Conservation (phyloP, 2,797 vertebrate species). For the Bufotes viridis region DNA sequence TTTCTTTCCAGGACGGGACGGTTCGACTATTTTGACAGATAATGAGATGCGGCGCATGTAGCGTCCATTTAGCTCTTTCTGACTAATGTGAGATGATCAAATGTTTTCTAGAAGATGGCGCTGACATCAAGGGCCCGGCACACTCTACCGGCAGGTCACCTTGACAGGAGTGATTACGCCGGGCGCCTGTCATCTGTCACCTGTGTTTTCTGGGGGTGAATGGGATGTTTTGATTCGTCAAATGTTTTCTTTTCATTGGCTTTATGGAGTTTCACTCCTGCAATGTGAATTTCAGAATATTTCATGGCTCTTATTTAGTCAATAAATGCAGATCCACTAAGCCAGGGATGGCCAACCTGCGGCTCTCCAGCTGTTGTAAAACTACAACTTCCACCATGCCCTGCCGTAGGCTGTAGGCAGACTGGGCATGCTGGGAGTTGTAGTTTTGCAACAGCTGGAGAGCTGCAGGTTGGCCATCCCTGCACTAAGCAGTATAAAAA, state of each 20-base stretch:
- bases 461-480: too few species aligned
- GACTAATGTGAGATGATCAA: constrained; percentile 50
- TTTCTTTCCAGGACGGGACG: constrained; percentile 31
- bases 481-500: too few species aligned
- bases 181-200: constrained; percentile 14
- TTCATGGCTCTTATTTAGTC: not conserved
- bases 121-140: constrained; percentile 18
- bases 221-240: constrained; percentile 15
- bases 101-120: constrained; percentile 35
- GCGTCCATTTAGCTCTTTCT: constrained; percentile 39
- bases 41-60: constrained; percentile 35
- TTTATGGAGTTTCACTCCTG: not conserved
- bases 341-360: too few species aligned
- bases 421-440: too few species aligned
- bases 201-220: not conserved
- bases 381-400: too few species aligned
- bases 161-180: constrained; percentile 14
- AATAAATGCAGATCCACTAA: too few species aligned
- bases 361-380: too few species aligned
- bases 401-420: too few species aligned
- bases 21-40: constrained; percentile 29
- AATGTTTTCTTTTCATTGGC: not conserved
- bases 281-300: not conserved
- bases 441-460: too few species aligned
- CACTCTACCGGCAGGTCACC: constrained; percentile 34